These are phyloP conservation scores for Syngnathoides biaculeatus DNA, from an alignment of 2,113 vertebrate genomes.

Conservation along the genomic window DNA sequence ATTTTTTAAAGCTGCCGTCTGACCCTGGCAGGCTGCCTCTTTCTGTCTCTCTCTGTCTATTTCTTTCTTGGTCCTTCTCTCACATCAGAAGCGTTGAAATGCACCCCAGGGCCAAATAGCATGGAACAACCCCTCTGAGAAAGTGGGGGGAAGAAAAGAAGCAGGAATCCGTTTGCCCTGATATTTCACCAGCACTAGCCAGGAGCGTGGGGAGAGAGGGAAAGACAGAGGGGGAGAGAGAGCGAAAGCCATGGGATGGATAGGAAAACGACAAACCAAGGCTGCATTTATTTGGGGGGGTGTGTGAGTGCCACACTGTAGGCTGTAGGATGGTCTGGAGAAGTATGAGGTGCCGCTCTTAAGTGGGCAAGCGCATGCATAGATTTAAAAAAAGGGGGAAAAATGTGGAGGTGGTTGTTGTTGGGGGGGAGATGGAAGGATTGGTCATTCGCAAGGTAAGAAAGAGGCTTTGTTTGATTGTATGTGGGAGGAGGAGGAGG, in stretches of 20 bases:
- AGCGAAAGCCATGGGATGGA: conserved; percentile 65
- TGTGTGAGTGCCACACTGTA: conserved; percentile 54
- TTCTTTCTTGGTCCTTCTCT: conserved; percentile 60
- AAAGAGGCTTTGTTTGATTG: conserved; percentile 74
- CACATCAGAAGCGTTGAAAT: conserved; percentile 75
- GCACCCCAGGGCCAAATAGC: conserved; percentile 82
- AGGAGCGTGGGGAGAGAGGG: conserved; percentile 63
- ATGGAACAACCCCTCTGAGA: conserved; percentile 78
- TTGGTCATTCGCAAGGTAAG: conserved; percentile 77
- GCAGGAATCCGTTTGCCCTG: conserved; percentile 79
- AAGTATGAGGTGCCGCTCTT: conserved; percentile 65
- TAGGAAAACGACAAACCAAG: conserved; percentile 67
- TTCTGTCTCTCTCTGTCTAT: conserved; percentile 33
- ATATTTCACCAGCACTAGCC: conserved; percentile 78
- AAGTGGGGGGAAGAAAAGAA: conserved; percentile 61
- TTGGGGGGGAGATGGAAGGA: conserved; percentile 61
- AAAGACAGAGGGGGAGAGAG: conserved; percentile 59
- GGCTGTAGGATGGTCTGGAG: conserved; percentile 63
- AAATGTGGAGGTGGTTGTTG: conserved; percentile 13
- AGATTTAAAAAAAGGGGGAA: conserved; percentile 36
- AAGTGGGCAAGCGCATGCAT: conserved; percentile 64
- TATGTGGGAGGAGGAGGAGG: conserved; percentile 52
- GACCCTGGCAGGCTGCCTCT: conserved; percentile 22
- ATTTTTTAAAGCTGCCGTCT: conserved; percentile 41
- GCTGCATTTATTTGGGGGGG: conserved; percentile 66